phyloP scores from a whole-genome alignment of 2,888 invertebrate species.

The Mesodorylaimus sp. region DNA sequence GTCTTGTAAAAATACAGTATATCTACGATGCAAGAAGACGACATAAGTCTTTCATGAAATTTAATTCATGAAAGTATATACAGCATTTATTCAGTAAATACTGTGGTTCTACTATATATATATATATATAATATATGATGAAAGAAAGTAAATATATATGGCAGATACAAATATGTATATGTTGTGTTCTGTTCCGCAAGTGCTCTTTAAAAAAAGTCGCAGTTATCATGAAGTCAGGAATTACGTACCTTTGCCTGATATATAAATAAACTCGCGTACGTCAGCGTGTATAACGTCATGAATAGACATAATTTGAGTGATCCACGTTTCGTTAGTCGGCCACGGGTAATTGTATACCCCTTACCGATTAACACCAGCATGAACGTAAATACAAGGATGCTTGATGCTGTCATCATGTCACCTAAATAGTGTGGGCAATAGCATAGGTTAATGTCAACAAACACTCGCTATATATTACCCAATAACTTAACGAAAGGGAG shows the following conservation, averaged over 20 bases:
- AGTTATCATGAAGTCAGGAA: conserved; percentile 4
- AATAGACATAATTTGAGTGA: conserved; percentile 59
- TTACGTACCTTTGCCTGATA: conserved; percentile 52
- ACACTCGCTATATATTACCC: conserved; percentile 24
- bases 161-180: no score
- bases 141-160: no score
- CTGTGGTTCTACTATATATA: no score
- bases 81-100: no score
- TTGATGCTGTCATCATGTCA: conserved; percentile 49
- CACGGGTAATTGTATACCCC: conserved; percentile 74
- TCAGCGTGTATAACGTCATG: conserved; percentile 53
- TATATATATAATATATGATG: no score
- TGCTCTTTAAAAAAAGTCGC: no score
- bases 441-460: background rate
- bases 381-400: conserved; percentile 55
- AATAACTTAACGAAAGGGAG: conserved; percentile 35
- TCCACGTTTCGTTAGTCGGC: conserved; percentile 51
- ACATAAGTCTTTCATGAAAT: no score
- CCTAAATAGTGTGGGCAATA: conserved; percentile 38
- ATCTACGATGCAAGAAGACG: no score
- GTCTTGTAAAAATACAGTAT: no score
- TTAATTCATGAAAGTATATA: no score
- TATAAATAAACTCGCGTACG: conserved; percentile 55
- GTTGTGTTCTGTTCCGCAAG: no score
- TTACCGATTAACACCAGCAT: conserved; percentile 63